Conservation (phyloP, 1,140 invertebrate genomes). For the Penaeus chinensis region DNA sequence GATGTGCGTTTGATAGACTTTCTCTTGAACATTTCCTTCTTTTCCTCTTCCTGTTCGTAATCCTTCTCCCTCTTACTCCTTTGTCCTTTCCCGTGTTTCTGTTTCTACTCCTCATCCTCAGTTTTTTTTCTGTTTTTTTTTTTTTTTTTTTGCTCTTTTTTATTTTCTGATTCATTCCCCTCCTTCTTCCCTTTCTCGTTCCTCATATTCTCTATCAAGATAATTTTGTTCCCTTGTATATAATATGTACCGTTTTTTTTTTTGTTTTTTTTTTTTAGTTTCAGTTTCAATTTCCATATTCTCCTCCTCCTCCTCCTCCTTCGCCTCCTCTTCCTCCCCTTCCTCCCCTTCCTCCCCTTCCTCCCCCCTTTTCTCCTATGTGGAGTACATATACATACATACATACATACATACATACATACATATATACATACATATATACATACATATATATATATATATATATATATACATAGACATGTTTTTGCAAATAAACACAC, state of each 20-base stretch:
- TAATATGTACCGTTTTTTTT: too few relatives aligned
- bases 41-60: not conserved
- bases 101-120: not conserved
- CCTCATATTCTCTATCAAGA: too few relatives aligned
- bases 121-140: not conserved
- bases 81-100: not conserved
- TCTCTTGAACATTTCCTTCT: constrained; percentile 1
- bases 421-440: not conserved
- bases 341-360: not conserved
- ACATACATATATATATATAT: not conserved
- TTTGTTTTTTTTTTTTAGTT: too few relatives aligned
- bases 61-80: not conserved
- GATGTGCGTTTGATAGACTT: not conserved
- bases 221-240: too few relatives aligned
- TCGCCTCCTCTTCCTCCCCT: not conserved
- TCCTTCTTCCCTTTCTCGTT: not conserved
- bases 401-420: not conserved
- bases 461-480: not conserved
- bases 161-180: not conserved
- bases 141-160: constrained; percentile 22
- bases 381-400: not conserved
- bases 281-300: too few relatives aligned
- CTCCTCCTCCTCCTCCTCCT: not conserved
- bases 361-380: not conserved
- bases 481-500: too few relatives aligned